A percentile compares a stretch with the other conserved stretches of the same genome.
phyloP scores from a whole-genome alignment of 2,113 vertebrate genomes.

The Clarias gariepinus region DNA sequence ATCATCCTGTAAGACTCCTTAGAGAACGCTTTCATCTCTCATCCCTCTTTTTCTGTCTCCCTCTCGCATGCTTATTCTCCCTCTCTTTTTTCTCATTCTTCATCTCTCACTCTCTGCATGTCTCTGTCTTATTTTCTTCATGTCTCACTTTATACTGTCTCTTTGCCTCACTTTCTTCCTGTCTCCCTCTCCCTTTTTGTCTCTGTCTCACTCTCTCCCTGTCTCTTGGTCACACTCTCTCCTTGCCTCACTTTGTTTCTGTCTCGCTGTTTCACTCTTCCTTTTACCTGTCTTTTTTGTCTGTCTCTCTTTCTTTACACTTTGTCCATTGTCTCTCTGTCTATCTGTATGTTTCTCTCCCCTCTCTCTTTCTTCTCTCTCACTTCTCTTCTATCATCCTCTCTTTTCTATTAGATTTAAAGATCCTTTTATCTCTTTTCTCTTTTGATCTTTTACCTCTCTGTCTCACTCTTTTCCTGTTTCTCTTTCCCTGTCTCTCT shows the following conservation, averaged over 20 bases:
- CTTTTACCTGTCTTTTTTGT: too few relatives aligned
- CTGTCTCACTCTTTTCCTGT: not conserved
- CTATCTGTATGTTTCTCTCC: not conserved
- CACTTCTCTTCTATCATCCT: conserved; percentile 43
- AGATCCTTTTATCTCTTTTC: not conserved
- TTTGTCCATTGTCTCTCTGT: not conserved
- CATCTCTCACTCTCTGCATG: conserved; percentile 22
- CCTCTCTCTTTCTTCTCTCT: conserved; percentile 49
- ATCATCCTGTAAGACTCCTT: conserved; percentile 35
- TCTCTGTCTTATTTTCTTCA: accelerated
- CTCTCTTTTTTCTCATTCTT: conserved; percentile 26
- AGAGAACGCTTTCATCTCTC: conserved; percentile 49
- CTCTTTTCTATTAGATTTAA: not conserved
- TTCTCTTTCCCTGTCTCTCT: conserved; percentile 5
- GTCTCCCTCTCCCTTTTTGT: not conserved
- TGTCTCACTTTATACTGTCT: not conserved
- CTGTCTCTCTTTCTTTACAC: not conserved
- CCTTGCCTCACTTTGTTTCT: not conserved
- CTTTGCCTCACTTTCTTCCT: not conserved
- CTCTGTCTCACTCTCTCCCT: not conserved
- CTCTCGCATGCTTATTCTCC: conserved; percentile 33
- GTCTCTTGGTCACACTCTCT: too few relatives aligned
- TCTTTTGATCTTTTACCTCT: too few relatives aligned
- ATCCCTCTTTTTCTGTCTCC: conserved; percentile 14
- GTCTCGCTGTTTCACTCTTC: not conserved